Base-by-base conservation (phyloP, 1,140 invertebrate genomes). In the Procambarus virginalis region DNA sequence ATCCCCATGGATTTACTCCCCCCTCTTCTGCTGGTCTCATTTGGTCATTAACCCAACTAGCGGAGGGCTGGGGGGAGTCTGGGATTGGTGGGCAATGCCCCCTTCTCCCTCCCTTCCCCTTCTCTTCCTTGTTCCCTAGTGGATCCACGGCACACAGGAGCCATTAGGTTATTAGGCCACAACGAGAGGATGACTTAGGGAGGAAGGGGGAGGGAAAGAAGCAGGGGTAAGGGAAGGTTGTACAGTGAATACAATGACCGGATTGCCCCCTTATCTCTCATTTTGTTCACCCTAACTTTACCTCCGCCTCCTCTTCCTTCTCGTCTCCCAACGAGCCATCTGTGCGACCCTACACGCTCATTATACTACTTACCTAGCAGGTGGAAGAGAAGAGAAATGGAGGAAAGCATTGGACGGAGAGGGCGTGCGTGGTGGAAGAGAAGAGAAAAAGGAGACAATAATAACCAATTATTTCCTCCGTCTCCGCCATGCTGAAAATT, bases 151-250 rank as follows among this genome's bases (percentile, higher is more conserved):
- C 51, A 46, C 49, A 45, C 49, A 45, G 55, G 34, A 14, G 60
- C 75, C 75, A 77, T 86, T 86, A 76, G 73, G 68, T 85, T 75
- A 60, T 85, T 85, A 85, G 49, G n/a, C 73, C 49, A 77, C 73
- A 85, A 76, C 12, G 48, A 77, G 83, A 76, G 49, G 49, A 55
- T 48, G 60, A 64, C 55, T 9, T 17, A 64, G 77, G 17, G 48
- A 2, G 45, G 20, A 5, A 45, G 49, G 20, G 17, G 77, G 49
- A 51, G 17, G 48, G 17, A 17, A 20, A 17, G 60, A 64, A 20
- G 60, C 12, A 17, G 60, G 60, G 60, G 12, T 55, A 55, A 55
- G 8, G 12, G 51, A 12, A 55, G 51, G 51, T 34, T 34, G 34
- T 55, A 55, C 8, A 55, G 8, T 8, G 51, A 55, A 12, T 8